These are phyloP conservation scores for Calyptomena viridis DNA, from an alignment of 2,113 vertebrate genomes.

Conservation along the genomic window DNA sequence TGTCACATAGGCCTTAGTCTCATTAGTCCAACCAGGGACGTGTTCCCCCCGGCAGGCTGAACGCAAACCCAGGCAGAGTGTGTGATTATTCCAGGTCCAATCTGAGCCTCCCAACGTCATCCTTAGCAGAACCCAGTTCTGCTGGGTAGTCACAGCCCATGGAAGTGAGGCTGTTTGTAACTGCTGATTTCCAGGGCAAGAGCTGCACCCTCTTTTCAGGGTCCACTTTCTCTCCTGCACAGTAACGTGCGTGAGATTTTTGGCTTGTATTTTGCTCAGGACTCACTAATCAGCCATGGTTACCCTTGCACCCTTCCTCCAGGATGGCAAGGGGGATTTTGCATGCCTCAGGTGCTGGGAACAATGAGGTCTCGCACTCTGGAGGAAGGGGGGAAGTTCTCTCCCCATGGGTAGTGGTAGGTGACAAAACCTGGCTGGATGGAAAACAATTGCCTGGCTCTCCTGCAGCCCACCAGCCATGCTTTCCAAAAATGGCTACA, in stretches of 20 bases:
- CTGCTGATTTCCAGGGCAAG: neutral
- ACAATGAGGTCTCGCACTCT: neutral
- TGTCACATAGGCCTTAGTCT: neutral
- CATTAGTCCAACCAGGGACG: neutral
- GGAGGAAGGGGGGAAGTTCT: neutral
- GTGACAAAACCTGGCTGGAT: neutral
- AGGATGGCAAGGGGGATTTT: neutral
- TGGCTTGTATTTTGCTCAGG: neutral
- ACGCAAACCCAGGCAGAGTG: rapidly evolving
- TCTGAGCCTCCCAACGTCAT: rapidly evolving
- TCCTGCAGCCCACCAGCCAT: neutral
- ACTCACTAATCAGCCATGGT: neutral
- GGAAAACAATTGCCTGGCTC: neutral
- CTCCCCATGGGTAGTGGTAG: neutral
- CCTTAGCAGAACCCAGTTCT: neutral
- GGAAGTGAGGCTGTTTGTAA: neutral
- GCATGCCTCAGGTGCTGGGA: constrained; percentile 28
- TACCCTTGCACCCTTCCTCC: constrained; percentile 2
- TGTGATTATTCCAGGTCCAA: neutral
- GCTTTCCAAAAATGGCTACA: neutral
- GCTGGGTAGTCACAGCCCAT: neutral
- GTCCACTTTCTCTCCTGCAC: neutral
- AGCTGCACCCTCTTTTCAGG: neutral
- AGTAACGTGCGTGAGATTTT: rapidly evolving
- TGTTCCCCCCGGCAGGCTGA: rapidly evolving